These are phyloP conservation scores for Iguana delicatissima DNA, from an alignment of 2,797 vertebrate genomes.

Conservation along the genomic window DNA sequence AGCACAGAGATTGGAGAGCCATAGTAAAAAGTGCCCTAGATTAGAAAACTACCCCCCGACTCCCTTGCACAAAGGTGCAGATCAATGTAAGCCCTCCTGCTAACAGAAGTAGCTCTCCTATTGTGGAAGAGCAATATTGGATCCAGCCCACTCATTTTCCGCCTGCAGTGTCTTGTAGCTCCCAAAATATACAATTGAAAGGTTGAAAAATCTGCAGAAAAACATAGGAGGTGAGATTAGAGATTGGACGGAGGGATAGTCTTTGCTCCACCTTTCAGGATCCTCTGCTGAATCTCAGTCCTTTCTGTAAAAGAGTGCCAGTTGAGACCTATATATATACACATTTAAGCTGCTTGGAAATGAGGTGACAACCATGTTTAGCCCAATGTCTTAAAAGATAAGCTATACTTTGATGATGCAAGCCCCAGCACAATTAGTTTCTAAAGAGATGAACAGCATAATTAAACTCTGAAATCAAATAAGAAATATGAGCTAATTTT, in stretches of 20 bases:
- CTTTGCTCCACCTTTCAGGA: not conserved
- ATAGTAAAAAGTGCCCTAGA: not conserved
- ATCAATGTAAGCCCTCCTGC: no score
- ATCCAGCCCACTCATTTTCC: no score
- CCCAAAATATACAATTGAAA: no score
- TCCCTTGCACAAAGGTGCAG: no score
- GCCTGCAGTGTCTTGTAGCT: no score
- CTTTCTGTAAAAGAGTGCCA: not conserved
- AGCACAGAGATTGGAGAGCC: not conserved
- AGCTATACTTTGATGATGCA: slow-evolving; percentile 8
- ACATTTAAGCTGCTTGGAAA: slow-evolving; percentile 2
- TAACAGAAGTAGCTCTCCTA: no score
- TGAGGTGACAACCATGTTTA: slow-evolving; percentile 47
- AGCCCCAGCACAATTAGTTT: slow-evolving; percentile 45
- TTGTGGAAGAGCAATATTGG: no score
- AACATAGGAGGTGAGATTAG: not conserved
- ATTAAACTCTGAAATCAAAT: not conserved
- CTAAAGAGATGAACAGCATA: slow-evolving; percentile 44
- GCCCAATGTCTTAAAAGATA: slow-evolving; percentile 12
- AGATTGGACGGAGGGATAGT: not conserved
- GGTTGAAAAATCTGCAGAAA: not conserved
- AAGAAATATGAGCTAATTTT: slow-evolving; percentile 15
- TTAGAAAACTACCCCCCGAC: not conserved
- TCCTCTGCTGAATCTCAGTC: not conserved
- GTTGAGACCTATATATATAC: not conserved